Conservation (phyloP, 1,140 invertebrate genomes). For the Saxidomus purpurata region DNA sequence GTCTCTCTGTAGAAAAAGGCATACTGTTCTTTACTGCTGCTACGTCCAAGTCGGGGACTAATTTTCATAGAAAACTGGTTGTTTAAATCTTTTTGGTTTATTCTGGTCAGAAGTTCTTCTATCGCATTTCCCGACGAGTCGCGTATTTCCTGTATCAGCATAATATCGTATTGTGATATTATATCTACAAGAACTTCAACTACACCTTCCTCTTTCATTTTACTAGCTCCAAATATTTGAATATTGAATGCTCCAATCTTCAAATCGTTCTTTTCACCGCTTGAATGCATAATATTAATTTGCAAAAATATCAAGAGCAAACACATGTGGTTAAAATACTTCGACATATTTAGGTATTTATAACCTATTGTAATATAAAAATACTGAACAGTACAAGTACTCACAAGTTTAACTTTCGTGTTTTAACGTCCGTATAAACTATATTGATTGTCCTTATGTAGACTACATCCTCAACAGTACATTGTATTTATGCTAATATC, state of each 20-base stretch:
- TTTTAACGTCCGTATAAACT: too few species aligned
- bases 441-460: too few species aligned
- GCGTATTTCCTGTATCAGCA: constrained; percentile 80
- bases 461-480: too few species aligned
- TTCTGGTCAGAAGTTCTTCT: constrained; percentile 49
- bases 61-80: constrained; percentile 63
- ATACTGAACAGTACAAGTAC: too few species aligned
- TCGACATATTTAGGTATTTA: too few species aligned
- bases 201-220: constrained; percentile 68
- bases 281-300: neutral
- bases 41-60: constrained; percentile 79
- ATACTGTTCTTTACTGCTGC: constrained; percentile 81
- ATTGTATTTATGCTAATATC: too few species aligned
- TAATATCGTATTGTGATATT: constrained; percentile 77
- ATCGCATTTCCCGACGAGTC: constrained; percentile 71
- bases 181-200: constrained; percentile 73
- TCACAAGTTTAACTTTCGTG: too few species aligned
- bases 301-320: neutral
- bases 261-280: constrained; percentile 1
- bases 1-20: constrained; percentile 76
- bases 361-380: too few species aligned
- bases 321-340: neutral
- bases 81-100: constrained; percentile 60
- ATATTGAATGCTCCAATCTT: constrained; percentile 78
- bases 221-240: constrained; percentile 74